A percentile compares a stretch with the other conserved stretches of the same genome.
Evolutionary conservation across 2,797 vertebrate genomes (phyloP).

Genomic region (Sardinella longiceps): DNA sequence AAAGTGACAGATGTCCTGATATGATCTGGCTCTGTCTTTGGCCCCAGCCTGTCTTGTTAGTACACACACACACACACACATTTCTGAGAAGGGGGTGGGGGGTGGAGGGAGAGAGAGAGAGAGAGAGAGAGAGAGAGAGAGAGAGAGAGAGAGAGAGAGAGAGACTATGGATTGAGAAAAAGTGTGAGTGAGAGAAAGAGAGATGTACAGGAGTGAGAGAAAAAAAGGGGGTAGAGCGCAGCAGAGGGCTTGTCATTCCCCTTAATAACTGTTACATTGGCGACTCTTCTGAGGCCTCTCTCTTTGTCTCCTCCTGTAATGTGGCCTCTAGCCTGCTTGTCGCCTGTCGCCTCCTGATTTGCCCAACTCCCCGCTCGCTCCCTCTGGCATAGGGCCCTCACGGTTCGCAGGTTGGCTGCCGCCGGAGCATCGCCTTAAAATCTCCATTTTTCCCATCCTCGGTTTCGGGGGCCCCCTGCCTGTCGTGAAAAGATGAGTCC

Average conservation of each 20-base stretch:
- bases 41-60: conserved; percentile 79
- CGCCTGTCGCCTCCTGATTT: conserved; percentile 13
- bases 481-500: conserved; percentile 85
- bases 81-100: conserved; percentile 54
- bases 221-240: neutral
- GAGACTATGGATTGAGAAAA: conserved; percentile 61
- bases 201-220: conserved; percentile 34
- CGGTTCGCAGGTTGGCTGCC: conserved; percentile 80
- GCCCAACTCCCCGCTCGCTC: conserved; percentile 17
- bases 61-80: conserved; percentile 50
- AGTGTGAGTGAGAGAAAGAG: conserved; percentile 33
- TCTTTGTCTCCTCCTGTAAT: conserved; percentile 12
- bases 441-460: conserved; percentile 80
- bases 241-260: conserved; percentile 78
- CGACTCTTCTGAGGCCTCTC: conserved; percentile 5
- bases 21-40: conserved; percentile 86
- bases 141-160: conserved; percentile 37
- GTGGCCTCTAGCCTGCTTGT: conserved; percentile 1
- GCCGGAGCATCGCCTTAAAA: conserved; percentile 84
- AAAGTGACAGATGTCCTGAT: conserved; percentile 96
- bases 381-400: conserved; percentile 69
- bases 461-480: conserved; percentile 81
- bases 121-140: conserved; percentile 33
- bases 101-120: neutral
- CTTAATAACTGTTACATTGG: conserved; percentile 93